A percentile compares a stretch with the other conserved stretches of the same genome.
These are phyloP conservation scores for Felis catus DNA, from an alignment of 2,113 vertebrate species.

Conservation along the genomic window DNA sequence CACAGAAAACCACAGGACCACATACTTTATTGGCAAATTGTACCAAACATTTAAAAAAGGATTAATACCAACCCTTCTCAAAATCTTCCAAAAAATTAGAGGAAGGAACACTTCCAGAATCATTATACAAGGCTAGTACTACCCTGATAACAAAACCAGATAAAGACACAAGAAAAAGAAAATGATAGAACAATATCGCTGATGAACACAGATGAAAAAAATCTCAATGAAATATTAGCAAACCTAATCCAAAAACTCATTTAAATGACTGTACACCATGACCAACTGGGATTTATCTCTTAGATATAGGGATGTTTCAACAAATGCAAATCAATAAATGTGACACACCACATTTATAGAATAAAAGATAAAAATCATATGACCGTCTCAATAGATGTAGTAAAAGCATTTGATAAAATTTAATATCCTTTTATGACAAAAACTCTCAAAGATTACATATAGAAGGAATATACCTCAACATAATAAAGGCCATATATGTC, in stretches of 20 bases:
- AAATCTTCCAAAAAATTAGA: background rate
- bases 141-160: background rate
- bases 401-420: background rate
- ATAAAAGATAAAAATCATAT: background rate
- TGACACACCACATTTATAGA: background rate
- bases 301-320: background rate
- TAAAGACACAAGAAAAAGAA: background rate
- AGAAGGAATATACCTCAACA: background rate
- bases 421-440: background rate
- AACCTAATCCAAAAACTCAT: background rate
- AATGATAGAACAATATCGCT: background rate
- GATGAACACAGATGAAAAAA: background rate
- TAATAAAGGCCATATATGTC: background rate
- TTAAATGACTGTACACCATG: background rate
- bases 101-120: background rate
- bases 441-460: background rate
- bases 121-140: background rate
- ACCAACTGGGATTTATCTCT: background rate
- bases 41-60: background rate
- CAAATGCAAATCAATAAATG: background rate
- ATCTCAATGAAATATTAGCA: background rate
- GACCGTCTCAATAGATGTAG: background rate
- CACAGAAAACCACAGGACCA: background rate
- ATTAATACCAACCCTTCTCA: background rate
- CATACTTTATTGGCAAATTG: background rate